A percentile compares a stretch with the other conserved stretches of the same genome.
These are phyloP conservation scores for Gila robusta DNA, from an alignment of 2,797 vertebrate species.

Conservation along the genomic window DNA sequence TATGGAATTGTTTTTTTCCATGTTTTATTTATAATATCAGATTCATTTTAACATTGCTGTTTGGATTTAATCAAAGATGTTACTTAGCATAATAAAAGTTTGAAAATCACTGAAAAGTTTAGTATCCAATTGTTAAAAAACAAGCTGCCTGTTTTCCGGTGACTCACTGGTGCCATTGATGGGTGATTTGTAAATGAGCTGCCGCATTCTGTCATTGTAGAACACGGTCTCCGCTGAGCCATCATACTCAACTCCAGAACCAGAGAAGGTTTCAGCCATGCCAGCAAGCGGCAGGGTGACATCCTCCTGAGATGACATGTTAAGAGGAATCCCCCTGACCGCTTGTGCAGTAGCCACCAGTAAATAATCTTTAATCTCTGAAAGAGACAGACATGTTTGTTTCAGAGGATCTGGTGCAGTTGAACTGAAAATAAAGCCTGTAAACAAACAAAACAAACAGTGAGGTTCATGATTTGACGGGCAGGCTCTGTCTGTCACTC, in stretches of 20 bases:
- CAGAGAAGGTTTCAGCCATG: slow-evolving; percentile 65
- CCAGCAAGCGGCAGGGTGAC: slow-evolving; percentile 76
- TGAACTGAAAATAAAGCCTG: not conserved
- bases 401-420: not conserved
- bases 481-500: slow-evolving; percentile 57
- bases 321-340: slow-evolving; percentile 79
- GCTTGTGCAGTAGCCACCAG: slow-evolving; percentile 70
- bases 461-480: not conserved
- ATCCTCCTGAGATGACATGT: slow-evolving; percentile 77
- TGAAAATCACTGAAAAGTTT: not conserved
- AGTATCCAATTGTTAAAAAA: not conserved
- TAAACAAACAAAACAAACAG: not conserved
- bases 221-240: slow-evolving; percentile 70
- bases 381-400: not conserved
- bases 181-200: slow-evolving; percentile 75
- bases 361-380: slow-evolving; percentile 77
- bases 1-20: not conserved
- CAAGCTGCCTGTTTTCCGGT: not conserved
- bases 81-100: not conserved
- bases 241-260: slow-evolving; percentile 77
- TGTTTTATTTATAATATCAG: not conserved
- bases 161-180: slow-evolving; percentile 76
- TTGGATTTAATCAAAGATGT: not conserved
- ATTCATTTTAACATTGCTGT: not conserved
- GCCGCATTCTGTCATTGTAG: slow-evolving; percentile 73